A percentile compares a stretch with the other conserved stretches of the same genome.
Conservation (phyloP, 2,113 vertebrate genomes). For the Gavia stellata region DNA sequence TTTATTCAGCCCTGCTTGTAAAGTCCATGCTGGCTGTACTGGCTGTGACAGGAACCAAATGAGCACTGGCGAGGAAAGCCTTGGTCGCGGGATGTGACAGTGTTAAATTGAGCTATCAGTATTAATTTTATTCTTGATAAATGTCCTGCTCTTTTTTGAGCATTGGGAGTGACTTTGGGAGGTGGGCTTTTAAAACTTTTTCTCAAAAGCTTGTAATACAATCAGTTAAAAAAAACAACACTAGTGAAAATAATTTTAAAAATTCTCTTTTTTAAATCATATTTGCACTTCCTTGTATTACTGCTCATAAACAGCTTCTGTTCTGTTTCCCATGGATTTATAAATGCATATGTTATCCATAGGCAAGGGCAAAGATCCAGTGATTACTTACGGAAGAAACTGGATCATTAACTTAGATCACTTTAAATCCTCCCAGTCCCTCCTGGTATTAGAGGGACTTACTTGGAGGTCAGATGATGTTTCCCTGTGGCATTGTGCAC, state of each 20-base stretch:
- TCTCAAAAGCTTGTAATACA: not conserved
- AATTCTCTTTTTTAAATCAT: accelerated
- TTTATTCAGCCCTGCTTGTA: not conserved
- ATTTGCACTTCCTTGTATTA: not conserved
- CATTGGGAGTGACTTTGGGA: not conserved
- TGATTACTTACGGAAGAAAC: not conserved
- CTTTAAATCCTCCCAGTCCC: not conserved
- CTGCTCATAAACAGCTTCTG: not conserved
- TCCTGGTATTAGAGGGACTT: not conserved
- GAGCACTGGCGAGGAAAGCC: not conserved
- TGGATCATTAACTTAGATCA: not conserved
- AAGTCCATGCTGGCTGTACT: not conserved
- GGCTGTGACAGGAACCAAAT: not conserved
- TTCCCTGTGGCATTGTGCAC: not conserved
- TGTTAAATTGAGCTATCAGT: not conserved
- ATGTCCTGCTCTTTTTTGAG: not conserved
- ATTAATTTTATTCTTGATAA: not conserved
- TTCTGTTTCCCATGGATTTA: not conserved
- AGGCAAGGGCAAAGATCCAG: not conserved
- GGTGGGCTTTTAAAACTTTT: not conserved
- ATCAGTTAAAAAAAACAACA: not conserved
- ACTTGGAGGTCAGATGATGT: not conserved
- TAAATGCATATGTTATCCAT: not conserved
- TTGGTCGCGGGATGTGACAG: not conserved
- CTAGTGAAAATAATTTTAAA: not conserved